These are phyloP conservation scores for Caloenas nicobarica DNA, from an alignment of 2,113 vertebrate genomes.

Conservation along the genomic window DNA sequence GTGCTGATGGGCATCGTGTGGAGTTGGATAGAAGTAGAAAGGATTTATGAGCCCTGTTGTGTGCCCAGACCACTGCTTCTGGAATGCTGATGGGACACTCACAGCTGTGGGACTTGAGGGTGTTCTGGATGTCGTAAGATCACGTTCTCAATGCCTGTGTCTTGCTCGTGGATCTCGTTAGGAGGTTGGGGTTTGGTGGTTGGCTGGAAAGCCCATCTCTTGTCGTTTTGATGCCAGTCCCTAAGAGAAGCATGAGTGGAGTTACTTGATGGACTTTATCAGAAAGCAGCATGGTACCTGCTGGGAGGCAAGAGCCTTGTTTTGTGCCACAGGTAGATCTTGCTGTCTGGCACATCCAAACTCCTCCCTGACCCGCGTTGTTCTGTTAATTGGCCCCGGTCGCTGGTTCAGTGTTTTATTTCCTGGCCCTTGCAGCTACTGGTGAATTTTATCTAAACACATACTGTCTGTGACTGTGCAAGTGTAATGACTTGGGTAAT, in stretches of 20 bases:
- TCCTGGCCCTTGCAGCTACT: background rate
- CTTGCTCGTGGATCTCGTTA: fast-evolving
- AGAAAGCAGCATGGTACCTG: background rate
- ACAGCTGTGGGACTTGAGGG: background rate
- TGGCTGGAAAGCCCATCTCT: background rate
- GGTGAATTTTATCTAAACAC: background rate
- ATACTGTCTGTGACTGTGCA: background rate
- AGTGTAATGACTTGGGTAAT: background rate
- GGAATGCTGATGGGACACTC: background rate
- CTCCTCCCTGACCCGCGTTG: background rate
- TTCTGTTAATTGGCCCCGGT: background rate
- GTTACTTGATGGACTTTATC: background rate
- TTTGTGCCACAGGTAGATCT: background rate
- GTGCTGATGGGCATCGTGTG: background rate
- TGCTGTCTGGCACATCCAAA: background rate
- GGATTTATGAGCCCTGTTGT: background rate
- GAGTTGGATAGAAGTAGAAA: background rate
- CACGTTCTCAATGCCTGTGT: background rate
- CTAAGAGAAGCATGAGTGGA: background rate
- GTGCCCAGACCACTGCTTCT: background rate
- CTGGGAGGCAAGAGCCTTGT: background rate
- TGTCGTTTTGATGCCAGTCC: background rate
- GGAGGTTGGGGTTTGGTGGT: background rate
- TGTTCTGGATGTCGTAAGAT: background rate
- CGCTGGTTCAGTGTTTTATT: background rate